Evolutionary conservation across 1,140 invertebrate genomes (phyloP).

Genomic region (Tigriopus japonicus): DNA sequence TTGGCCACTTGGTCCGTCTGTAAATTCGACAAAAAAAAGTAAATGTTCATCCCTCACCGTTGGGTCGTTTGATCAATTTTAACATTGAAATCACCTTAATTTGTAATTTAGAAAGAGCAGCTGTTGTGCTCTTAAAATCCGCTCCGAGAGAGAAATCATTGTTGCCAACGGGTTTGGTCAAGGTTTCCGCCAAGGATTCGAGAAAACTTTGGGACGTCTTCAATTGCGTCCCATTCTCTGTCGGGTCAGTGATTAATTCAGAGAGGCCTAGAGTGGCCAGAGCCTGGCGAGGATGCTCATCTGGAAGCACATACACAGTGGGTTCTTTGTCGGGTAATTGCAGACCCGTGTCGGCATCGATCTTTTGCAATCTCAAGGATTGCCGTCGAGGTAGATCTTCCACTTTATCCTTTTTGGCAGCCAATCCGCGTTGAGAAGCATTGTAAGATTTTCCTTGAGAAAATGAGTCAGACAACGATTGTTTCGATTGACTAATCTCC

Average conservation of each 20-base stretch:
- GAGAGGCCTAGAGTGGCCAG: too few relatives aligned
- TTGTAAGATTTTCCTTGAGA: background rate
- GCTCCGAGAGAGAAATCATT: background rate
- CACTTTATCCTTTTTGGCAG: background rate
- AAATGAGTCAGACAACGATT: background rate
- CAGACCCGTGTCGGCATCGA: background rate
- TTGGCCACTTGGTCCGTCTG: background rate
- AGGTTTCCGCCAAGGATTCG: background rate
- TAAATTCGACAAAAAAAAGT: too few relatives aligned
- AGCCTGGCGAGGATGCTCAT: too few relatives aligned
- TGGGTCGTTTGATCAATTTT: too few relatives aligned
- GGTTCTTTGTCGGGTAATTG: background rate
- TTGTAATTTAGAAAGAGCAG: too few relatives aligned
- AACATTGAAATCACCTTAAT: too few relatives aligned
- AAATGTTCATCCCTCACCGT: too few relatives aligned
- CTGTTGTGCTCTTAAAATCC: too few relatives aligned
- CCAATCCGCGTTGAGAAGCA: background rate
- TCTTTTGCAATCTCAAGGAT: background rate
- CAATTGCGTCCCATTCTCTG: background rate
- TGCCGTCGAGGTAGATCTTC: background rate
- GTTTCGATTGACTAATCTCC: background rate
- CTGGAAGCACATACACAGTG: background rate
- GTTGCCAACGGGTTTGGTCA: background rate
- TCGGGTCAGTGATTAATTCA: background rate
- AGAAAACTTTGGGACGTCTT: background rate